phyloP scores from a whole-genome alignment of 2,113 vertebrate species.

The Toxotes chatareus region DNA sequence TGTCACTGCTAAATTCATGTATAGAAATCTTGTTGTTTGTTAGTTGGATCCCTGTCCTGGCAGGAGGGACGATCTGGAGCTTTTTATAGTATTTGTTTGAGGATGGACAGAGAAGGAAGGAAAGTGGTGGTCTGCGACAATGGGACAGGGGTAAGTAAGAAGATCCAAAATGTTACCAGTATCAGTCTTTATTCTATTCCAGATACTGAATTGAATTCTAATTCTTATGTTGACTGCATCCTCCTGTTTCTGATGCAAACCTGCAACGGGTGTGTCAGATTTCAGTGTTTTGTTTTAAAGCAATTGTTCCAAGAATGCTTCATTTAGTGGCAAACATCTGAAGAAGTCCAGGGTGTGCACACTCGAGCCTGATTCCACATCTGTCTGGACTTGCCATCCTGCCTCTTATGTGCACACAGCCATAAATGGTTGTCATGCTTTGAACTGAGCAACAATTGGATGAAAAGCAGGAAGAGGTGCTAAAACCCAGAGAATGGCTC shows the following conservation, averaged over 20 bases:
- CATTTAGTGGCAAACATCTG: conserved; percentile 1
- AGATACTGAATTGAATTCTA: neutral
- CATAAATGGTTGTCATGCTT: conserved; percentile 79
- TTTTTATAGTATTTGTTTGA: conserved; percentile 11
- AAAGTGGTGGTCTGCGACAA: conserved; percentile 97
- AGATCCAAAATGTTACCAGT: neutral
- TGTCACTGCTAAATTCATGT: conserved; percentile 24
- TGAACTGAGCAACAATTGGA: conserved; percentile 68
- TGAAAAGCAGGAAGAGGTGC: conserved; percentile 64
- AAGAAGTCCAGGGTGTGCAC: conserved; percentile 42
- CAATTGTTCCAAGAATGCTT: neutral
- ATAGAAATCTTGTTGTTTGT: neutral
- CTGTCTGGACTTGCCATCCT: conserved; percentile 78
- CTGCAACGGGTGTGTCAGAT: neutral
- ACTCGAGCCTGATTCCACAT: conserved; percentile 51
- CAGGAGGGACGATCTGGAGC: conserved; percentile 27
- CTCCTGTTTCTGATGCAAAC: neutral
- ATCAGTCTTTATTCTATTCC: neutral
- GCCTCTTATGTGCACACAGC: conserved; percentile 54
- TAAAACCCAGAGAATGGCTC: neutral
- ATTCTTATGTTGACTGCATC: neutral
- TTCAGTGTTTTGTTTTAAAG: neutral
- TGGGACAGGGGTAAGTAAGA: conserved; percentile 92
- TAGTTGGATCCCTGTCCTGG: conserved; percentile 22
- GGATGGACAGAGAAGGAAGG: conserved; percentile 93